Conservation (phyloP, 2,797 vertebrate species). For the Poecilia velifera region DNA sequence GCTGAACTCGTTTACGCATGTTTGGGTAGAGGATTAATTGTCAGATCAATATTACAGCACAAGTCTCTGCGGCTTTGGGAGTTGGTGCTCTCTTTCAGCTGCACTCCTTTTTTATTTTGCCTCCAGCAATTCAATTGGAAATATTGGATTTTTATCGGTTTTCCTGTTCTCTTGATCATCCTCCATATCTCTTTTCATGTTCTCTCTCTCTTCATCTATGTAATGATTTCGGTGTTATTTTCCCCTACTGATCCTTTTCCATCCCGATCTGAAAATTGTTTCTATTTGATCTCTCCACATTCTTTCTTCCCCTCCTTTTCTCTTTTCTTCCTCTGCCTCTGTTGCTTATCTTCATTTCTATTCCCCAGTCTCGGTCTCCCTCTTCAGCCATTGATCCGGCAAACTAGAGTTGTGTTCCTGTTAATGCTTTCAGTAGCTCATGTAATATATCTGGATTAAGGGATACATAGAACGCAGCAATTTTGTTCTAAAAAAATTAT, state of each 20-base stretch:
- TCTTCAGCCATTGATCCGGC: constrained; percentile 31
- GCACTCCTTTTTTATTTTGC: constrained; percentile 2
- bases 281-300: constrained; percentile 54
- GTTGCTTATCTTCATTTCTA: constrained; percentile 18
- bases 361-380: constrained; percentile 11
- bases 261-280: constrained; percentile 57
- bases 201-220: constrained; percentile 20
- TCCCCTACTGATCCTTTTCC: constrained; percentile 47
- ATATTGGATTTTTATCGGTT: constrained; percentile 20
- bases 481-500: background rate
- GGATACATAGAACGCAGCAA: background rate
- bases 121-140: constrained; percentile 18
- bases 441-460: constrained; percentile 20
- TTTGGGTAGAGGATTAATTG: constrained; percentile 27
- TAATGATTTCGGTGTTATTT: constrained; percentile 52
- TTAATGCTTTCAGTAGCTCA: constrained; percentile 26
- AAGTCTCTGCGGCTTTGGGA: constrained; percentile 4
- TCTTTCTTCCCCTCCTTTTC: constrained; percentile 27
- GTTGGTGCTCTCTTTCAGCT: constrained; percentile 2
- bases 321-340: constrained; percentile 21
- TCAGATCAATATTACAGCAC: constrained; percentile 25
- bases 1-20: constrained; percentile 6
- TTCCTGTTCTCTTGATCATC: constrained; percentile 6
- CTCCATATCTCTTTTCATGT: constrained; percentile 9
- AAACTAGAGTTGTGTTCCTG: constrained; percentile 23